Evolutionary conservation across 1,140 invertebrate genomes (phyloP).

Genomic region (Plectrocnemia conspersa): DNA sequence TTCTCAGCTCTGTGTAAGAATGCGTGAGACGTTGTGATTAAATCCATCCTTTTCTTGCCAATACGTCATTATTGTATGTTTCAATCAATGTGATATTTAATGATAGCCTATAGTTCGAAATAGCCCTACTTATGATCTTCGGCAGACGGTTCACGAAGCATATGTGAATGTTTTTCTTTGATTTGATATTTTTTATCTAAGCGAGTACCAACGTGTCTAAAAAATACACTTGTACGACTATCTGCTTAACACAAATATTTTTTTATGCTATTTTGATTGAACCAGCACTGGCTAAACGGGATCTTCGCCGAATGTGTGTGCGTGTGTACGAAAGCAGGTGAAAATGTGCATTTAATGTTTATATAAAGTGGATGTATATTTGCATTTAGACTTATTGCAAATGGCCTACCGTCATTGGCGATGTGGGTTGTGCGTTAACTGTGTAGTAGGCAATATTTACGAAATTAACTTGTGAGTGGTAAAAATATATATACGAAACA

Average conservation of each 20-base stretch:
- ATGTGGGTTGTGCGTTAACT: conserved; percentile 35
- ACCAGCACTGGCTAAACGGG: too few species aligned
- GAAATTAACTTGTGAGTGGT: conserved; percentile 30
- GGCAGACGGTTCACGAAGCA: too few species aligned
- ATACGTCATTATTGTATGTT: conserved; percentile 25
- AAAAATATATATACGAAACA: conserved; percentile 20
- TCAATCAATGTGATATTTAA: conserved; percentile 22
- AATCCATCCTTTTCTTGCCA: conserved; percentile 36
- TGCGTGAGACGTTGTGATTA: conserved; percentile 28
- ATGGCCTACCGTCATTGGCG: conserved; percentile 33
- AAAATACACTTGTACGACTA: too few species aligned
- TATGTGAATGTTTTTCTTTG: too few species aligned
- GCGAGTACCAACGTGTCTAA: too few species aligned
- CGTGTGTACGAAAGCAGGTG: too few species aligned
- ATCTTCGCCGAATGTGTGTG: too few species aligned
- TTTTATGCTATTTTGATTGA: too few species aligned
- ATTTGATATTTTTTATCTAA: too few species aligned
- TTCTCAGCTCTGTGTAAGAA: conserved; percentile 23
- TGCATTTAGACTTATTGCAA: conserved; percentile 33
- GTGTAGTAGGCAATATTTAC: conserved; percentile 36
- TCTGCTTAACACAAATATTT: too few species aligned
- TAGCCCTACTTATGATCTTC: too few species aligned
- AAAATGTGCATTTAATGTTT: conserved; percentile 25
- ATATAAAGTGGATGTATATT: conserved; percentile 22
- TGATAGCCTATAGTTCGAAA: too few species aligned